phyloP scores from a whole-genome alignment of 2,797 vertebrate species.

The Neosilurus hyrtlii region DNA sequence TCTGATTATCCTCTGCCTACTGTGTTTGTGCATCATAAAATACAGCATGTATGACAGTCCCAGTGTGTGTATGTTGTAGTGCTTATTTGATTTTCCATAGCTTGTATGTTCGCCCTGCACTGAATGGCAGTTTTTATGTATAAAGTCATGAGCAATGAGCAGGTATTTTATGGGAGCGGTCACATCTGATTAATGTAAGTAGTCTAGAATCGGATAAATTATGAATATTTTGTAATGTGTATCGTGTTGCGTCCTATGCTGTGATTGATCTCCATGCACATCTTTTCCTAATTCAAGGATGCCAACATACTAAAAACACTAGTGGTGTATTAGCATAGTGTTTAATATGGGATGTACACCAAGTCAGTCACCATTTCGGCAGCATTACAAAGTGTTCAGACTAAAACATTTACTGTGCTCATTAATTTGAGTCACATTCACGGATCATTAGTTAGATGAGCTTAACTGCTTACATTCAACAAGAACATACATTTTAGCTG shows the following conservation, averaged over 20 bases:
- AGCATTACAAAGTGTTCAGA: neutral
- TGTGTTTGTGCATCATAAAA: neutral
- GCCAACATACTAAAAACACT: neutral
- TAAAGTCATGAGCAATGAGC: neutral
- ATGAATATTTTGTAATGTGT: neutral
- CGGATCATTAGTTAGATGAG: neutral
- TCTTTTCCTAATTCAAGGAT: neutral
- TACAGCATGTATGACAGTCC: neutral
- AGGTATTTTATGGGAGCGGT: neutral
- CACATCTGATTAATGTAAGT: neutral
- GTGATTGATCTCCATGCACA: neutral
- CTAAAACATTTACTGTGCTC: neutral
- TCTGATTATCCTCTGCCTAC: constrained; percentile 2
- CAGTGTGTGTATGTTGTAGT: neutral
- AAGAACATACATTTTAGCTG: neutral
- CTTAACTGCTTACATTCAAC: neutral
- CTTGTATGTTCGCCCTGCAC: neutral
- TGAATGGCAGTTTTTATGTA: neutral
- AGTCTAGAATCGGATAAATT: neutral
- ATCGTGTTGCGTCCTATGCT: neutral
- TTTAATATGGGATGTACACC: neutral
- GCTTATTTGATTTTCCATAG: neutral
- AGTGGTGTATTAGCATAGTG: neutral
- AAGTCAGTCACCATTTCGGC: no score
- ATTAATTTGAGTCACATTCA: neutral